Evolutionary conservation across 1,140 invertebrate genomes (phyloP), one percentile per base, ranked within the genome.

Genomic region (Meloidogyne floridensis): DNA sequence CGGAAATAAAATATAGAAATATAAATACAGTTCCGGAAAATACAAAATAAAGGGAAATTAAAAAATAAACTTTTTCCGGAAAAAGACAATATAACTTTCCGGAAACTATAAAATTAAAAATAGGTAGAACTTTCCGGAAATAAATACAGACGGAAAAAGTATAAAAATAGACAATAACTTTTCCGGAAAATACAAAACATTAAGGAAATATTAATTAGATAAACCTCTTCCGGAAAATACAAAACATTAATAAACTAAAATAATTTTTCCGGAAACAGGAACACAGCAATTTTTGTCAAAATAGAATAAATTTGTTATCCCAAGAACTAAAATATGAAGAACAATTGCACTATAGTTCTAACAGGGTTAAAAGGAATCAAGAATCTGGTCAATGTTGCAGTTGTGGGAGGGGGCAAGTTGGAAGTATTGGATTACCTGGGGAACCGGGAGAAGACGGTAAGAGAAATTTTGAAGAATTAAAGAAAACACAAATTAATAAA

Each of bases 351-450:
- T 9, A 47, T 15, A n/a, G 54, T n/a, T 72, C 20, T 43, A 78
- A 69, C 43, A 42, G 47, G 18, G 10, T 51, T 69, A 20, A 72
- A 54, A 74, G 72, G 72, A 74, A n/a, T 80, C 11, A 69, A 11
- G 65, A 47, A 32, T 32, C 13, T 9, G 79, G 71, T 10, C 56
- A 42, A 69, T 80, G 79, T 32, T 81, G 80, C 59, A 81, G 74
- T 56, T 81, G 80, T 59, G 80, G 80, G 9, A 65, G 75, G 11
- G 80, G 80, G 2, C 80, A 72, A 54, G 53, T 69, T n/a, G 80
- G 80, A 54, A 20, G 18, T 56, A 13, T 18, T 10, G 80, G 80
- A 47, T 5, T 54, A 9, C 42, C 80, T n/a, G 80, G 80, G 32
- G 75, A 78, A 59, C 65, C 72, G 51, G 80, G 74, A 13, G 80